Conservation (phyloP, 2,797 vertebrate species). For the Heteromormyrus szaboi region DNA sequence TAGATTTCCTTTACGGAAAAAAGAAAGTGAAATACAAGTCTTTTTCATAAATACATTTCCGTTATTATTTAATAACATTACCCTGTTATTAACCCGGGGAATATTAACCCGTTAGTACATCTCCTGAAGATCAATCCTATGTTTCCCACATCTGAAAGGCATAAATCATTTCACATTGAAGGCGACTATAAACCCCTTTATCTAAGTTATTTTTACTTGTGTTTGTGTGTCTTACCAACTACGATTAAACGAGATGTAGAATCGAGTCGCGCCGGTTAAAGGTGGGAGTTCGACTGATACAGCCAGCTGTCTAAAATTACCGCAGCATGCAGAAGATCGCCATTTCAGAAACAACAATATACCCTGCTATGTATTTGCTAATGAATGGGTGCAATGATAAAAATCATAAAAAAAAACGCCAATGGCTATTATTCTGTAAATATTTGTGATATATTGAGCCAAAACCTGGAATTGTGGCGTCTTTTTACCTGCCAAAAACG, state of each 20-base stretch:
- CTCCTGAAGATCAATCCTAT: background rate
- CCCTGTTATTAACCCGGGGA: background rate
- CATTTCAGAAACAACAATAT: background rate
- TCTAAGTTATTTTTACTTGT: background rate
- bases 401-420: background rate
- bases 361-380: background rate
- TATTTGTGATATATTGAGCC: background rate
- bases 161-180: background rate
- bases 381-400: background rate
- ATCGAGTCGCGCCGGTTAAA: background rate
- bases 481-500: background rate
- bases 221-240: background rate
- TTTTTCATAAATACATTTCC: background rate
- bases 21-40: background rate
- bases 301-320: background rate
- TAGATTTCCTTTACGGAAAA: background rate
- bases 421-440: background rate
- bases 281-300: background rate
- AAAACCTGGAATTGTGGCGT: background rate
- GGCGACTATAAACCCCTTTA: background rate
- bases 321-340: background rate
- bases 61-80: background rate
- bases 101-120: background rate
- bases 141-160: background rate
- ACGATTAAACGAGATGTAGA: background rate